Percentiles rank a stretch among this genome's conserved stretches.
Evolutionary conservation across 2,113 vertebrate genomes (phyloP).

Genomic region (Tetraodon nigroviridis): DNA sequence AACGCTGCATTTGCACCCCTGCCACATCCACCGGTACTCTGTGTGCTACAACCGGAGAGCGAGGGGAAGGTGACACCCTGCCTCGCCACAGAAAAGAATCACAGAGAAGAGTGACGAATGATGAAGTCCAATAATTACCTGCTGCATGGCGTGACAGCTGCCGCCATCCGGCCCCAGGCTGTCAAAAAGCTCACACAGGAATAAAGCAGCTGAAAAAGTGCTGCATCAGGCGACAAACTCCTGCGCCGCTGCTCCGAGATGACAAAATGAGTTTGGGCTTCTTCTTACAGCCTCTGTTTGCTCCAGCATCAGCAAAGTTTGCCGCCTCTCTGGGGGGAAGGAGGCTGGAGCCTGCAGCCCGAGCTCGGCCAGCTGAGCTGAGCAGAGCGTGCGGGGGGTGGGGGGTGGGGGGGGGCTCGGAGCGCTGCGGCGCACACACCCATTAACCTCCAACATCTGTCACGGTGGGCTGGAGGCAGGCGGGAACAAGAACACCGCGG

Average conservation of each 20-base stretch:
- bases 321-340: constrained; percentile 39
- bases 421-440: constrained; percentile 31
- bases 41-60: not conserved
- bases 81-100: too few relatives aligned
- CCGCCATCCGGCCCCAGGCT: not conserved
- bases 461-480: constrained; percentile 14
- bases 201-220: constrained; percentile 38
- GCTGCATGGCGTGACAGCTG: constrained; percentile 1
- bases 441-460: constrained; percentile 33
- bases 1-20: too few relatives aligned
- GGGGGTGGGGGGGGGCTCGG: too few relatives aligned
- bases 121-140: not conserved
- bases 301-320: constrained; percentile 54
- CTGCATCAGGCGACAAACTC: constrained; percentile 39
- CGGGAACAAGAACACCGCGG: constrained; percentile 8
- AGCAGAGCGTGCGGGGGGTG: too few relatives aligned
- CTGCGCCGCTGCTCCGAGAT: constrained; percentile 17
- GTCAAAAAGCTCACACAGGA: constrained; percentile 6
- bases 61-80: not conserved
- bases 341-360: constrained; percentile 29
- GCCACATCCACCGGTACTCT: not conserved
- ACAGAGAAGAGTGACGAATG: too few relatives aligned
- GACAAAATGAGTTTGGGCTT: constrained; percentile 46
- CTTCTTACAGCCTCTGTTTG: constrained; percentile 39
- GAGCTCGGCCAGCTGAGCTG: constrained; percentile 50